A percentile compares a stretch with the other conserved stretches of the same genome.
Conservation (phyloP, 2,888 invertebrate genomes). For the Atethmia centrago region DNA sequence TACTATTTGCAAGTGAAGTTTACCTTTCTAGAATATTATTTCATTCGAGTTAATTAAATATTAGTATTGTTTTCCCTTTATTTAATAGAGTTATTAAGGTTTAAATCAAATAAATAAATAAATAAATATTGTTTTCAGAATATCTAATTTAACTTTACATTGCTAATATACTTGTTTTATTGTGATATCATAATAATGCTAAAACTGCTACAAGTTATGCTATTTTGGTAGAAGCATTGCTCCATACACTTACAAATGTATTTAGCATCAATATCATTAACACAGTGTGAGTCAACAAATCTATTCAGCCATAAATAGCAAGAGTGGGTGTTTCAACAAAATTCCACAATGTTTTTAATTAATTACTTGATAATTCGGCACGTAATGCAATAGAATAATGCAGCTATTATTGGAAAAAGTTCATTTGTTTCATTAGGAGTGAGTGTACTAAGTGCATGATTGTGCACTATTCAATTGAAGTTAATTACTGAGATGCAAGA, state of each 20-base stretch:
- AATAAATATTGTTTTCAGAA: slow-evolving; percentile 7
- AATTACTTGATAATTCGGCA: slow-evolving; percentile 39
- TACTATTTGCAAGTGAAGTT: not conserved
- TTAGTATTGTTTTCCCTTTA: not conserved
- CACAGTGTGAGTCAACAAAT: slow-evolving; percentile 35
- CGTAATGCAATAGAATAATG: slow-evolving; percentile 26
- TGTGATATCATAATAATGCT: not conserved
- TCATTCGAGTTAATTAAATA: not conserved
- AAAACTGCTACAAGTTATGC: not conserved
- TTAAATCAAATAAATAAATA: too few relatives aligned
- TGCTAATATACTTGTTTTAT: not conserved
- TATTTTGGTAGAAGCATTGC: not conserved
- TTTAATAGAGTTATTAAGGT: too few relatives aligned
- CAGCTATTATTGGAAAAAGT: slow-evolving; percentile 13
- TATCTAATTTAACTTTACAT: slow-evolving; percentile 7
- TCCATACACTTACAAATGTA: slow-evolving; percentile 7
- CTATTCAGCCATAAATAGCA: slow-evolving; percentile 45
- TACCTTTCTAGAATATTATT: not conserved
- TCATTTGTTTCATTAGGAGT: slow-evolving; percentile 15
- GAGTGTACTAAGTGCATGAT: slow-evolving; percentile 5
- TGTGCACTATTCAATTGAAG: slow-evolving; percentile 14
- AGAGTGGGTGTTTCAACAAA: slow-evolving; percentile 9
- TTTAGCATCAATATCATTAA: slow-evolving; percentile 14
- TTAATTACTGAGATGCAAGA: slow-evolving; percentile 19
- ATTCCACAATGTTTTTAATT: slow-evolving; percentile 43